Percentiles rank a stretch among this genome's conserved stretches.
These are phyloP conservation scores for Cololabis saira DNA, from an alignment of 2,113 vertebrate genomes.

Conservation along the genomic window DNA sequence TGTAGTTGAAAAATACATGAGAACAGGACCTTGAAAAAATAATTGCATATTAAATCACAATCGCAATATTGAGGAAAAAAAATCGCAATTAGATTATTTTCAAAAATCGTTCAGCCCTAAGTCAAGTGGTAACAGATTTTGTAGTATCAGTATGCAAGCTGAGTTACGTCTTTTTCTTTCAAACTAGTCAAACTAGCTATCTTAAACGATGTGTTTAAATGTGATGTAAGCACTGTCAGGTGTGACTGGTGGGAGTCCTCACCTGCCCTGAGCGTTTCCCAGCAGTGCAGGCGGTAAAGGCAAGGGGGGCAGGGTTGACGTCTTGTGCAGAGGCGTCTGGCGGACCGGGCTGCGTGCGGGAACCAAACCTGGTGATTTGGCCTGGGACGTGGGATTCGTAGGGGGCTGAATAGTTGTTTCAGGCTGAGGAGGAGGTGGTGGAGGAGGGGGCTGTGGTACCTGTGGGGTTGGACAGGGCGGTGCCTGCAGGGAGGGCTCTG, in stretches of 20 bases:
- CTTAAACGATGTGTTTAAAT: too few species aligned
- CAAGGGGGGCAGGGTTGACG: constrained; percentile 93
- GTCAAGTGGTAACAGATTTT: too few species aligned
- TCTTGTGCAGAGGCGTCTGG: constrained; percentile 89
- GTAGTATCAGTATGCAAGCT: too few species aligned
- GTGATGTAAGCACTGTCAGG: background rate
- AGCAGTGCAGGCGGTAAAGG: constrained; percentile 92
- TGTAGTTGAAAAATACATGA: too few species aligned
- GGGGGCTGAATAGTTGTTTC: constrained; percentile 73
- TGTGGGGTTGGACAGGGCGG: constrained; percentile 67
- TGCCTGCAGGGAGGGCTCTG: constrained; percentile 80
- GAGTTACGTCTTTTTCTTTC: too few species aligned
- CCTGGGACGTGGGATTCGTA: constrained; percentile 78
- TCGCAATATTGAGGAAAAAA: too few species aligned
- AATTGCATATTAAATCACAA: too few species aligned
- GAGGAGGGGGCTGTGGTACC: constrained; percentile 66
- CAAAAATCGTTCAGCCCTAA: too few species aligned
- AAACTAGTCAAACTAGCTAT: too few species aligned
- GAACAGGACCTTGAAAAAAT: too few species aligned
- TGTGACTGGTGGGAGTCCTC: constrained; percentile 58
- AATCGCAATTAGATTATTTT: too few species aligned
- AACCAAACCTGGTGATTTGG: constrained; percentile 85
- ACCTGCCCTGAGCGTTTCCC: constrained; percentile 95
- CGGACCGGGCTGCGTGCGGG: constrained; percentile 84
- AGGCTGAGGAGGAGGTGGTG: constrained; percentile 59